Percentiles rank a stretch among this genome's conserved stretches.
These are phyloP conservation scores for Synanthedon vespiformis DNA, from an alignment of 2,888 invertebrate genomes.

Conservation along the genomic window DNA sequence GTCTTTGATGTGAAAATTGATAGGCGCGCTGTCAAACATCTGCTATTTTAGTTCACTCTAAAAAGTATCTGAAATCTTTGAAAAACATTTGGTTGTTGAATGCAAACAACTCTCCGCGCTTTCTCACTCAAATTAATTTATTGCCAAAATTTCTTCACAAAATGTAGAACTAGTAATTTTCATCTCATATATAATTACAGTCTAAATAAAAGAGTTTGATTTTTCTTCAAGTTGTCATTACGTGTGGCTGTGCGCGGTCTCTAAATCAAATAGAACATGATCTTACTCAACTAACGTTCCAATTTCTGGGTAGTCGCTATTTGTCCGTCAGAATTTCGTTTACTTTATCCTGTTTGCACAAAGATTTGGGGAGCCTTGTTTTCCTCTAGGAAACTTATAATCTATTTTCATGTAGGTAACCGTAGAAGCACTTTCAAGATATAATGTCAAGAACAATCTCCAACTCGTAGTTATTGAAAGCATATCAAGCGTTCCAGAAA, in stretches of 20 bases:
- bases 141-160: no score
- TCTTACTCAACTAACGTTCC: background rate
- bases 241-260: background rate
- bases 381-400: conserved; percentile 21
- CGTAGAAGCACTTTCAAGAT: conserved; percentile 7
- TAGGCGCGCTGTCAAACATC: conserved; percentile 1
- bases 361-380: conserved; percentile 12
- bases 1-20: conserved; percentile 13
- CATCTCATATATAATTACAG: no score
- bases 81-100: no score
- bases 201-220: no score
- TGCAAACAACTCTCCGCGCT: no score
- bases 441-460: conserved; percentile 1
- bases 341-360: conserved; percentile 10
- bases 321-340: conserved; percentile 9
- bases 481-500: background rate
- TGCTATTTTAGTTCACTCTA: background rate
- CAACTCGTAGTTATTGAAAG: background rate
- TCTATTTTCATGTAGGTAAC: conserved; percentile 11
- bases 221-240: no score
- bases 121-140: no score
- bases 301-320: conserved; percentile 7
- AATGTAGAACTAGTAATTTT: no score
- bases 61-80: background rate
- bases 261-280: background rate